phyloP scores from a whole-genome alignment of 2,888 invertebrate species.

The Pimpla rufipes region DNA sequence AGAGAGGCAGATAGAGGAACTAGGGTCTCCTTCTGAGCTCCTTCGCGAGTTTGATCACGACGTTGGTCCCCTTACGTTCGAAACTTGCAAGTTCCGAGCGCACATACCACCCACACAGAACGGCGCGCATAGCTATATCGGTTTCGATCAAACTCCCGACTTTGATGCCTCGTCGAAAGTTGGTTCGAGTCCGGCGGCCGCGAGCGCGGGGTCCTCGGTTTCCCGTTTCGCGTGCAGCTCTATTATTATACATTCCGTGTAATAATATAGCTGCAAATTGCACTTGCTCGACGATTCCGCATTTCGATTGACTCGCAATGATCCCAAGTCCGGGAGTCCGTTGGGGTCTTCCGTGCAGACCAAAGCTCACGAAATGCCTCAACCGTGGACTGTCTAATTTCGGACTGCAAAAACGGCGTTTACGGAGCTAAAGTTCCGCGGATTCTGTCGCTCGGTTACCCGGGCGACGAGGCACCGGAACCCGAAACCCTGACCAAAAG shows the following conservation, averaged over 20 bases:
- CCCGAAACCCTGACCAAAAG: no score
- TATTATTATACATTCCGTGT: not conserved
- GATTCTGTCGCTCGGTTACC: no score
- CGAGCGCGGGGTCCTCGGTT: constrained; percentile 4
- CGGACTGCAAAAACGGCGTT: not conserved
- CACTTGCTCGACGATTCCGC: not conserved
- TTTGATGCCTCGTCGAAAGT: constrained; percentile 58
- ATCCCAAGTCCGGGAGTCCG: not conserved
- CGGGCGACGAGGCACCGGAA: no score
- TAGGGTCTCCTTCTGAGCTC: constrained; percentile 20
- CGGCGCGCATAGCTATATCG: constrained; percentile 10
- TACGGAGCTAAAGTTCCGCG: no score
- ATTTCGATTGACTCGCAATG: not conserved
- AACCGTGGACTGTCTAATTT: not conserved
- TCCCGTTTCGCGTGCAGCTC: not conserved
- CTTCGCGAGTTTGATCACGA: constrained; percentile 59
- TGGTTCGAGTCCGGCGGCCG: constrained; percentile 45
- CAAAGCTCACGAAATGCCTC: not conserved
- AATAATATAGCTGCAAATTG: not conserved
- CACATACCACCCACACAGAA: no score
- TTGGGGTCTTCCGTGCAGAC: not conserved
- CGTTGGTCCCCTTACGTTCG: constrained; percentile 24
- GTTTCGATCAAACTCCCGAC: constrained; percentile 51
- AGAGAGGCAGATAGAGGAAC: not conserved
- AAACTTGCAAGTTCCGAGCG: constrained; percentile 49